phyloP scores from a whole-genome alignment of 2,113 vertebrate genomes.

The Gallinago jamesoni region DNA sequence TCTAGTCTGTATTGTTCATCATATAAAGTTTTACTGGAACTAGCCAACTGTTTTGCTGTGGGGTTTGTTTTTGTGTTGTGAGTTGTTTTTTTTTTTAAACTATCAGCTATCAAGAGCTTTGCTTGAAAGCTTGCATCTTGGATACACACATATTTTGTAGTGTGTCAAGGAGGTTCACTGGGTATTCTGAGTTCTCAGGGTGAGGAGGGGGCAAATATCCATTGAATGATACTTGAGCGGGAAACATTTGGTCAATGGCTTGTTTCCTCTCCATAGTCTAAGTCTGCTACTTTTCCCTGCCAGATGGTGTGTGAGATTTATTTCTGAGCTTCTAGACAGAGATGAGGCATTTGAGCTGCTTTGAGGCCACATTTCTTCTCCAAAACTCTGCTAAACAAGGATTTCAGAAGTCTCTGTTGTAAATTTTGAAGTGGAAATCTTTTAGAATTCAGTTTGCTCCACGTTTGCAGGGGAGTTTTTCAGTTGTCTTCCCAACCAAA shows the following conservation, averaged over 20 bases:
- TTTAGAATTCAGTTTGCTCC: slow-evolving; percentile 15
- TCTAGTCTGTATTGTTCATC: not conserved
- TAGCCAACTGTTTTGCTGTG: not conserved
- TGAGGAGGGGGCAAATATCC: not conserved
- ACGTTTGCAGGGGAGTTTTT: not conserved
- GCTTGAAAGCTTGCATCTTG: not conserved
- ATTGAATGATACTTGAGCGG: not conserved
- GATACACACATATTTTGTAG: not conserved
- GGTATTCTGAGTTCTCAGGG: not conserved
- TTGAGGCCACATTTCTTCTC: not conserved
- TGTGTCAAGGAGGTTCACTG: not conserved
- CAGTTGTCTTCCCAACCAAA: not conserved
- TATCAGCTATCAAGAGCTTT: not conserved
- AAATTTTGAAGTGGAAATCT: not conserved
- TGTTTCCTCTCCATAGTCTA: not conserved
- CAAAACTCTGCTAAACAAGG: not conserved
- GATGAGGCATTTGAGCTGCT: not conserved
- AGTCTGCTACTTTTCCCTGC: slow-evolving; percentile 1
- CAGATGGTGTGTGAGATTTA: slow-evolving; percentile 14
- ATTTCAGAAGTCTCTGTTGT: not conserved
- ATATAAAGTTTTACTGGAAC: not conserved
- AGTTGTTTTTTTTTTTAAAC: not conserved
- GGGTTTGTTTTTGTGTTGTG: not conserved
- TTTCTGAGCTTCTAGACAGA: slow-evolving; percentile 46
- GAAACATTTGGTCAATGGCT: slow-evolving; percentile 21